phyloP scores from a whole-genome alignment of 2,888 invertebrate species.

The Rhopalosiphum nymphaeae region DNA sequence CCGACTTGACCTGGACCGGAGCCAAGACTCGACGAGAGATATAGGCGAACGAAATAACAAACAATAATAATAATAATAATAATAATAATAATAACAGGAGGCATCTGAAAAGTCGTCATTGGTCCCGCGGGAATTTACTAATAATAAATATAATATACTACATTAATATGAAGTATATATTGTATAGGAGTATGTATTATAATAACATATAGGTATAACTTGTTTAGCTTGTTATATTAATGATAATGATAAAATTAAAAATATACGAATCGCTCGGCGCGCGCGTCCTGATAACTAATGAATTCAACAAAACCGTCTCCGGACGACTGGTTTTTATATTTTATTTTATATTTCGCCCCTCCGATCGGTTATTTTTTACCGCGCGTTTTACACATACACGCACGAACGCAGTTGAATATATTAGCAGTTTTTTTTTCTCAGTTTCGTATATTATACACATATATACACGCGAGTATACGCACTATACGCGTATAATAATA shows the following conservation, averaged over 20 bases:
- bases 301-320: constrained; percentile 56
- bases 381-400: neutral
- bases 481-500: constrained; percentile 11
- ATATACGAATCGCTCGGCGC: constrained; percentile 27
- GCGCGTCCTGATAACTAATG: constrained; percentile 52
- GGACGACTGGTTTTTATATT: constrained; percentile 51
- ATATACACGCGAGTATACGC: neutral
- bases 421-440: constrained; percentile 44
- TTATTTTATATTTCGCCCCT: neutral
- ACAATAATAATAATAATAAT: constrained; percentile 36
- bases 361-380: constrained; percentile 10
- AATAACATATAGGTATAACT: neutral
- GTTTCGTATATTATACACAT: neutral
- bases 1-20: constrained; percentile 46
- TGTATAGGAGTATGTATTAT: neutral
- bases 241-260: constrained; percentile 38
- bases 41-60: neutral
- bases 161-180: neutral
- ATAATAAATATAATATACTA: neutral
- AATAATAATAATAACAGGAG: constrained; percentile 44
- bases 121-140: constrained; percentile 39
- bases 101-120: neutral
- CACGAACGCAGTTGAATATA: constrained; percentile 43
- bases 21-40: constrained; percentile 43
- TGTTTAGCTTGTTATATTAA: neutral